Evolutionary conservation across 35 echinoderm and acorn worm genomes (phyloP).

Genomic region (Ophiothrix spiculata): DNA sequence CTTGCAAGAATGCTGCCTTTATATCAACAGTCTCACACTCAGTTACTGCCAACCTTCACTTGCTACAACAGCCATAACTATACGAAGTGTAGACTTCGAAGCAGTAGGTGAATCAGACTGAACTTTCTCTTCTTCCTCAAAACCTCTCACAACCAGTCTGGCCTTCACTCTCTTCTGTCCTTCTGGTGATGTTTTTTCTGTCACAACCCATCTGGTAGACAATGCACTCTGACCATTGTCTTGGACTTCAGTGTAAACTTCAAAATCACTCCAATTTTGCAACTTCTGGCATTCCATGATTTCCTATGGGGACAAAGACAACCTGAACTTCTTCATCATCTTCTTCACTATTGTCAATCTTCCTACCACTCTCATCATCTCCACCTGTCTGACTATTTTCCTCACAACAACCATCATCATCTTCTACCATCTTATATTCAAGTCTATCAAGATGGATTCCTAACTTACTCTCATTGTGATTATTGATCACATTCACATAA

Average conservation of each 20-base stretch:
- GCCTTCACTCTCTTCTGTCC: not conserved
- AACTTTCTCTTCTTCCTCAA: not conserved
- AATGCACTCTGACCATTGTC: not conserved
- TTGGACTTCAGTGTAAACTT: slow-evolving; percentile 28
- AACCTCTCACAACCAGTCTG: not conserved
- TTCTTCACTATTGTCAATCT: not conserved
- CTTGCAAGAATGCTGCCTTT: slow-evolving; percentile 22
- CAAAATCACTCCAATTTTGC: slow-evolving; percentile 42
- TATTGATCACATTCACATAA: not conserved
- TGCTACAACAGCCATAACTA: not conserved
- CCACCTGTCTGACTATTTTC: not conserved
- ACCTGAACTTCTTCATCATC: not conserved
- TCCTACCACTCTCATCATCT: not conserved
- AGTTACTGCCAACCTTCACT: slow-evolving; percentile 32
- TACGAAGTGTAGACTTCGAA: not conserved
- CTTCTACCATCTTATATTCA: not conserved
- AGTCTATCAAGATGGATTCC: not conserved
- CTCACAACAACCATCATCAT: not conserved
- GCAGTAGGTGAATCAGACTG: not conserved
- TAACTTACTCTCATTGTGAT: not conserved
- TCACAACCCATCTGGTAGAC: slow-evolving; percentile 31
- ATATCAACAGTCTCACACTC: not conserved
- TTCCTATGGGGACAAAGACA: not conserved
- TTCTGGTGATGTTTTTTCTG: slow-evolving; percentile 16
- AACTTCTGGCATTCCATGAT: not conserved